Evolutionary conservation across 2,888 invertebrate genomes (phyloP).

Genomic region (Idaea aversata): DNA sequence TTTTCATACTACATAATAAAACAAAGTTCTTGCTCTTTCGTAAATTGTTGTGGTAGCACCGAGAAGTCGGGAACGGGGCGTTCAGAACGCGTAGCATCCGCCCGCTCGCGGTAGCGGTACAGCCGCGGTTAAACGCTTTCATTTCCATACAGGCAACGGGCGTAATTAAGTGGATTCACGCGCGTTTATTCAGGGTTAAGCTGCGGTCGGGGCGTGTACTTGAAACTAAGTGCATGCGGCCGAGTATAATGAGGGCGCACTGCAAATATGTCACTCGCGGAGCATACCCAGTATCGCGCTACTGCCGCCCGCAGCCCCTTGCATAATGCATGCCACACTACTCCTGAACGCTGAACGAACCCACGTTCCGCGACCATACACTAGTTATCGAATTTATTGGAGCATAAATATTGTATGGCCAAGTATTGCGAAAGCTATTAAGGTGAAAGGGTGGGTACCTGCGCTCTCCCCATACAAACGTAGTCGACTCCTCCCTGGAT

Average conservation of each 20-base stretch:
- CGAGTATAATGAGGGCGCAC: slow-evolving; percentile 37
- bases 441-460: no score
- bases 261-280: slow-evolving; percentile 36
- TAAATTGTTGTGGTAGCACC: slow-evolving; percentile 8
- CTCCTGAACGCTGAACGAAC: neutral
- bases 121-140: slow-evolving; percentile 12
- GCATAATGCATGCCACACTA: slow-evolving; percentile 33
- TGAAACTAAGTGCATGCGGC: slow-evolving; percentile 36
- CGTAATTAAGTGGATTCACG: slow-evolving; percentile 27
- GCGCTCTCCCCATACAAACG: no score
- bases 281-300: neutral
- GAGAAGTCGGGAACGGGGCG: neutral
- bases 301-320: slow-evolving; percentile 11
- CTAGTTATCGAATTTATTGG: neutral
- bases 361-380: neutral
- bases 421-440: neutral
- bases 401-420: neutral
- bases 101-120: neutral
- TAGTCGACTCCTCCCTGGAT: no score
- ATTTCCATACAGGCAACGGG: slow-evolving; percentile 18
- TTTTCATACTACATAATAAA: slow-evolving; percentile 21
- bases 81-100: slow-evolving; percentile 2
- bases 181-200: slow-evolving; percentile 33
- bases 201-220: slow-evolving; percentile 28
- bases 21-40: slow-evolving; percentile 19